Conservation (phyloP, 2,797 vertebrate species). For the Jordanella pulchra region DNA sequence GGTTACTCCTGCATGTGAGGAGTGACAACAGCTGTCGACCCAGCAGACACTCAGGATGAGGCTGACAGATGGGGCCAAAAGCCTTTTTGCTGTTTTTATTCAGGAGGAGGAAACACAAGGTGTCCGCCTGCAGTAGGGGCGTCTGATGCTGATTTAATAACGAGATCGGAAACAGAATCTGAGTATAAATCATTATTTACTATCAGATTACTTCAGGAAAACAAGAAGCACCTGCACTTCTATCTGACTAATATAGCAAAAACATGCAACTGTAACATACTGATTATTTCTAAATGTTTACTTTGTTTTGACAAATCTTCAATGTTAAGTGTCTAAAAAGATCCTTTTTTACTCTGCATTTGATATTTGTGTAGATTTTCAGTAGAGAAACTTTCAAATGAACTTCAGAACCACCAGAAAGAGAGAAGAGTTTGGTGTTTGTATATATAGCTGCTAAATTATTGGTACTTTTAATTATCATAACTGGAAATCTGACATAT, state of each 20-base stretch:
- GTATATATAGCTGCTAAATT: too few relatives aligned
- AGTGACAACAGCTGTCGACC: not conserved
- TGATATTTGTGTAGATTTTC: too few relatives aligned
- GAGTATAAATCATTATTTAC: not conserved
- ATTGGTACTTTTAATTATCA: not conserved
- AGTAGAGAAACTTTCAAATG: too few relatives aligned
- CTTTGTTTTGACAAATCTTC: not conserved
- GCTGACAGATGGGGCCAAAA: constrained; percentile 45
- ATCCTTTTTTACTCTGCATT: too few relatives aligned
- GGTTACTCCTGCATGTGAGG: not conserved
- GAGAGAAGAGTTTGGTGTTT: too few relatives aligned
- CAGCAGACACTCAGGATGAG: constrained; percentile 10
- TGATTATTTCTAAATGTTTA: not conserved
- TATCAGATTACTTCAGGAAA: not conserved
- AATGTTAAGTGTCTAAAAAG: too few relatives aligned
- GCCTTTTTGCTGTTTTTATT: constrained; percentile 42
- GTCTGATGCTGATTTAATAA: constrained; percentile 35
- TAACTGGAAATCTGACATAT: not conserved
- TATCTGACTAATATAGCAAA: not conserved
- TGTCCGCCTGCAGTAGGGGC: constrained; percentile 24
- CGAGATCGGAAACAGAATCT: constrained; percentile 20
- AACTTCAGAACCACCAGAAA: too few relatives aligned
- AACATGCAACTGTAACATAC: not conserved
- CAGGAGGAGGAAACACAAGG: constrained; percentile 39
- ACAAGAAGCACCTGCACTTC: not conserved